A percentile compares a stretch with the other conserved stretches of the same genome.
Evolutionary conservation across 2,797 vertebrate species (phyloP).

Genomic region (Eremophila alpestris): DNA sequence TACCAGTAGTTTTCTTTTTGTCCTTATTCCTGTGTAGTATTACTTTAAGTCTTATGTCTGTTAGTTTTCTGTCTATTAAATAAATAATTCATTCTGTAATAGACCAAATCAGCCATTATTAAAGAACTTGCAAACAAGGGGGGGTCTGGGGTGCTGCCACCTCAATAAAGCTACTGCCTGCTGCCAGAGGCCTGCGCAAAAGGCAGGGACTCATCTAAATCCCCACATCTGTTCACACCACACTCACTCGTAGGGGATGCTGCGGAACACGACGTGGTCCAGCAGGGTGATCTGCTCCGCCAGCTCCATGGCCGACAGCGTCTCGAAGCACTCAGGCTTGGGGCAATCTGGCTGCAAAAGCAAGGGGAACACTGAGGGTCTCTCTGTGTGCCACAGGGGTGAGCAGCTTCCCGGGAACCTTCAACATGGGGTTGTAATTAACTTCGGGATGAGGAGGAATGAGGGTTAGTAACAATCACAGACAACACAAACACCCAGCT

Average conservation of each 20-base stretch:
- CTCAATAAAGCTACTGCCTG: background rate
- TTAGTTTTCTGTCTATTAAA: background rate
- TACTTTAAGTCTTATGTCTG: background rate
- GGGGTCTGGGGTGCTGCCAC: no score
- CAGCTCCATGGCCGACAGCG: conserved; percentile 93
- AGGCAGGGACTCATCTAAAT: fast-evolving
- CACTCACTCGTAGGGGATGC: conserved; percentile 92
- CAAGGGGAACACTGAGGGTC: background rate
- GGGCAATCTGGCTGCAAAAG: conserved; percentile 84
- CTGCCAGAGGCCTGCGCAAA: background rate
- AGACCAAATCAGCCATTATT: no score
- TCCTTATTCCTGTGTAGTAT: background rate
- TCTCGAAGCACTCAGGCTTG: conserved; percentile 91
- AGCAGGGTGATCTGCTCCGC: conserved; percentile 96
- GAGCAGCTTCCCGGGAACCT: background rate
- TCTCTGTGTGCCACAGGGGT: background rate
- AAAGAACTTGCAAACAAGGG: fast-evolving
- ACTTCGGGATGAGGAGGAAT: background rate
- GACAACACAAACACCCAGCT: background rate
- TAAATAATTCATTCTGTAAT: background rate
- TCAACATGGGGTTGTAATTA: background rate
- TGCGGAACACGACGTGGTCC: conserved; percentile 94
- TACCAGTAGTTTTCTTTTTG: no score
- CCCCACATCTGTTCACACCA: fast-evolving
- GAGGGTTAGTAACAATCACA: background rate